Evolutionary conservation across 2,888 invertebrate genomes (phyloP).

Genomic region (Hoplodrina blanda): DNA sequence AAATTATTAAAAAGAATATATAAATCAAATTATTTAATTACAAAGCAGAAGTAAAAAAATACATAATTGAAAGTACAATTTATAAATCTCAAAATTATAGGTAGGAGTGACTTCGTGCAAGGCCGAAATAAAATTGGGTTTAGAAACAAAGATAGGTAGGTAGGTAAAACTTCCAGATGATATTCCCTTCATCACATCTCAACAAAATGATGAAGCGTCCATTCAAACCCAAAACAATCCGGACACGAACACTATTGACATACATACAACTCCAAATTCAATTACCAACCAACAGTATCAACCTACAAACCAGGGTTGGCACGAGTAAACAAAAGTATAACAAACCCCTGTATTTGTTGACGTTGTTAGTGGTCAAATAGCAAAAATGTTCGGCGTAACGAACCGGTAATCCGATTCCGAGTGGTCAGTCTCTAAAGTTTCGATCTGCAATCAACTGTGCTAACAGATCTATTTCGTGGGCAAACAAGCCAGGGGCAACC

Average conservation of each 20-base stretch:
- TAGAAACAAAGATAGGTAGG: no score
- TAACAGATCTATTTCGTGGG: constrained; percentile 85
- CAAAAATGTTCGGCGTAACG: constrained; percentile 84
- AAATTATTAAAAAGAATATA: no score
- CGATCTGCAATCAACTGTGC: constrained; percentile 86
- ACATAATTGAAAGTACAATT: no score
- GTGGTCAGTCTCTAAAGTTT: constrained; percentile 86
- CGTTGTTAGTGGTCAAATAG: constrained; percentile 84
- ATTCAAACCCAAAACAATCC: constrained; percentile 5
- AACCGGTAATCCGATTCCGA: constrained; percentile 86
- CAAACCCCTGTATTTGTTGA: constrained; percentile 78
- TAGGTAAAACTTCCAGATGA: no score
- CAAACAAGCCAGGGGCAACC: constrained; percentile 77
- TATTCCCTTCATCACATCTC: no score
- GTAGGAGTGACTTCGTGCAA: no score
- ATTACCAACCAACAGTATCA: constrained; percentile 59
- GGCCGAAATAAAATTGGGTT: no score
- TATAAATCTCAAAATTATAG: no score
- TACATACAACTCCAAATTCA: constrained; percentile 62
- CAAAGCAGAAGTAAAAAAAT: no score
- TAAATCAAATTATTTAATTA: no score
- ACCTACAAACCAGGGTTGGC: constrained; percentile 70
- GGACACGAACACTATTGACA: constrained; percentile 47
- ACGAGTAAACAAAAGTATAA: constrained; percentile 69
- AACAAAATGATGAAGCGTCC: neutral